These are phyloP conservation scores for Megaceryle torquata DNA, from an alignment of 2,113 vertebrate species.

Conservation along the genomic window DNA sequence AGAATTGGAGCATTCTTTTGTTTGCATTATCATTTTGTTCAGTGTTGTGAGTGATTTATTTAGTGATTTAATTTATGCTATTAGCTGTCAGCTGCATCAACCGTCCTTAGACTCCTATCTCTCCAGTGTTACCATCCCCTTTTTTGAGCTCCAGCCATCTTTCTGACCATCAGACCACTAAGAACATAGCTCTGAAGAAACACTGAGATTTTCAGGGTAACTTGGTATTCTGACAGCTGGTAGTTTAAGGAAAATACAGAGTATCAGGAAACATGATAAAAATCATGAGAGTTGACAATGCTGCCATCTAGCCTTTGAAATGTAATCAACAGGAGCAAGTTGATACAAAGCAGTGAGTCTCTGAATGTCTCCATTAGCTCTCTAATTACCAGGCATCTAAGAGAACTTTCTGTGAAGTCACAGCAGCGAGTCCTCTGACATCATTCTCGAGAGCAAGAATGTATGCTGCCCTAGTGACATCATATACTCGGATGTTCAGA, in stretches of 20 bases:
- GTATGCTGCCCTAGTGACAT: background rate
- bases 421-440: background rate
- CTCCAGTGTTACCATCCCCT: background rate
- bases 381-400: background rate
- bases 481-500: background rate
- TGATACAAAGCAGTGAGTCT: background rate
- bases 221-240: background rate
- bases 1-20: background rate
- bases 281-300: slow-evolving; percentile 45
- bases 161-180: background rate
- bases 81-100: background rate
- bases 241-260: slow-evolving; percentile 2
- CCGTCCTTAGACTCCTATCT: background rate
- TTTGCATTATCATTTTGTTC: background rate
- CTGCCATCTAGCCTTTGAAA: slow-evolving; percentile 60
- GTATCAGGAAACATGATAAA: background rate
- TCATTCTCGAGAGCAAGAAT: background rate
- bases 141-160: background rate
- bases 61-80: background rate
- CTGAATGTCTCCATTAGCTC: background rate
- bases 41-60: background rate
- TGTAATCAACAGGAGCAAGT: background rate
- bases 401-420: background rate
- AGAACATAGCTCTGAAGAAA: background rate
- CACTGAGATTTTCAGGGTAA: background rate